Percentiles rank a stretch among this genome's conserved stretches.
Conservation (phyloP, 23 tunicate genomes). For the Aplidium turbinatum region DNA sequence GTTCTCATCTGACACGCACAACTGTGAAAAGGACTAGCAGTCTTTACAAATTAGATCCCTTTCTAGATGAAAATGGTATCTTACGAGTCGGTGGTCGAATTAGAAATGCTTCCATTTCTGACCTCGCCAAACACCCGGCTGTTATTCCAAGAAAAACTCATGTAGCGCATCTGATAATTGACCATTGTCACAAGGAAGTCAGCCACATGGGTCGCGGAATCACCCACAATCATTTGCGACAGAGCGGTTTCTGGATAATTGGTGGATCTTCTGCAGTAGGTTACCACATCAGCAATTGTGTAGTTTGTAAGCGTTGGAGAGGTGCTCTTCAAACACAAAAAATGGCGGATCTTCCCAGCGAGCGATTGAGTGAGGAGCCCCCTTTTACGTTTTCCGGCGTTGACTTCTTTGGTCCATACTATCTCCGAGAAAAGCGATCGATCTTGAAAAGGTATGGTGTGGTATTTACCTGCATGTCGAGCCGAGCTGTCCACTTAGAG, state of each 20-base stretch:
- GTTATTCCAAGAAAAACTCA: background rate
- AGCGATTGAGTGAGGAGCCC: background rate
- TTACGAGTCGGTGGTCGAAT: constrained; percentile 4
- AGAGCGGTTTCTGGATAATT: constrained; percentile 13
- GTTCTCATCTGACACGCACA: background rate
- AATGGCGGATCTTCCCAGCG: constrained; percentile 19
- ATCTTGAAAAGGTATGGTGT: constrained; percentile 23
- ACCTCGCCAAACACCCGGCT: background rate
- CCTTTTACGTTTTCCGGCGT: background rate
- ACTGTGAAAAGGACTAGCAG: background rate
- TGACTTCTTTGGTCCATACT: background rate
- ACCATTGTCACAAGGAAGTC: constrained; percentile 7
- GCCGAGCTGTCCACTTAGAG: too few species aligned
- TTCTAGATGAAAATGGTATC: background rate
- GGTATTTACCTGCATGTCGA: too few species aligned
- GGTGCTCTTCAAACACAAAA: background rate
- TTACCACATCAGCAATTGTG: constrained; percentile 11
- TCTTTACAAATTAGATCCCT: constrained; percentile 2
- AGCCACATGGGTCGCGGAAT: constrained; percentile 10
- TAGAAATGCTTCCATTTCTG: background rate
- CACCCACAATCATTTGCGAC: constrained; percentile 17
- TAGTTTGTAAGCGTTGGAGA: background rate
- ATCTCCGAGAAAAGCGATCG: constrained; percentile 1
- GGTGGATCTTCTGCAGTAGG: constrained; percentile 9
- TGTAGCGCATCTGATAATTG: background rate